A percentile compares a stretch with the other conserved stretches of the same genome.
phyloP scores from a whole-genome alignment of 2,113 vertebrate species.

The Eidolon helvum region DNA sequence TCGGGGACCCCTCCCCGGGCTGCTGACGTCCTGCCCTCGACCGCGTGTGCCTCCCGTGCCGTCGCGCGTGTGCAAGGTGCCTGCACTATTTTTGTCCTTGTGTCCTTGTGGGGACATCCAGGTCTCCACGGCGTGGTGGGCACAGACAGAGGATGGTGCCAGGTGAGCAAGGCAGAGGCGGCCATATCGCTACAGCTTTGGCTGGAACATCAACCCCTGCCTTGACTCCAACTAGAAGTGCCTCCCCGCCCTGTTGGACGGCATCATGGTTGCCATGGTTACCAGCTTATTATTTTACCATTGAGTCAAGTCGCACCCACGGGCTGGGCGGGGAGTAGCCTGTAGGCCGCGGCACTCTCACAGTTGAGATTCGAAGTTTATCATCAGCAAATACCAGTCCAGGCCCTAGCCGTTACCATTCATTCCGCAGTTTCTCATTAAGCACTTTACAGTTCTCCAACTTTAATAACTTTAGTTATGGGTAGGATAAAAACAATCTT shows the following conservation, averaged over 20 bases:
- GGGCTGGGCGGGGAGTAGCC: accelerated
- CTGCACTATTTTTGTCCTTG: no score
- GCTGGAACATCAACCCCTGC: not conserved
- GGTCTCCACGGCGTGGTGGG: accelerated
- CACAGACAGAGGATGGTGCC: accelerated
- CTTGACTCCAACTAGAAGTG: not conserved
- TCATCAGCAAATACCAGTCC: not conserved
- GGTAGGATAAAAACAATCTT: constrained; percentile 64
- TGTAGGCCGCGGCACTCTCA: not conserved
- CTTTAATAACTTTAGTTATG: constrained; percentile 74
- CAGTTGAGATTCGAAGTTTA: not conserved
- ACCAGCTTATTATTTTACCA: not conserved
- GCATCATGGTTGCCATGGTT: not conserved
- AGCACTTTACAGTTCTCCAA: constrained; percentile 61
- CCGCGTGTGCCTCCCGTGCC: accelerated
- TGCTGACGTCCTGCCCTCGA: not conserved
- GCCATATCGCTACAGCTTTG: not conserved
- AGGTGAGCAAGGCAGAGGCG: not conserved
- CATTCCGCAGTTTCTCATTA: constrained; percentile 56
- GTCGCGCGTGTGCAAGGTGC: not conserved
- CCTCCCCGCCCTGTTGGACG: not conserved
- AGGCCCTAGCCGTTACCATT: not conserved
- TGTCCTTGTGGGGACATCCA: no score
- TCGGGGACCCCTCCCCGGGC: no score
- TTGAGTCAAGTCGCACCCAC: not conserved